A percentile compares a stretch with the other conserved stretches of the same genome.
phyloP scores from a whole-genome alignment of 2,888 invertebrate genomes.

The Tigriopus californicus region DNA sequence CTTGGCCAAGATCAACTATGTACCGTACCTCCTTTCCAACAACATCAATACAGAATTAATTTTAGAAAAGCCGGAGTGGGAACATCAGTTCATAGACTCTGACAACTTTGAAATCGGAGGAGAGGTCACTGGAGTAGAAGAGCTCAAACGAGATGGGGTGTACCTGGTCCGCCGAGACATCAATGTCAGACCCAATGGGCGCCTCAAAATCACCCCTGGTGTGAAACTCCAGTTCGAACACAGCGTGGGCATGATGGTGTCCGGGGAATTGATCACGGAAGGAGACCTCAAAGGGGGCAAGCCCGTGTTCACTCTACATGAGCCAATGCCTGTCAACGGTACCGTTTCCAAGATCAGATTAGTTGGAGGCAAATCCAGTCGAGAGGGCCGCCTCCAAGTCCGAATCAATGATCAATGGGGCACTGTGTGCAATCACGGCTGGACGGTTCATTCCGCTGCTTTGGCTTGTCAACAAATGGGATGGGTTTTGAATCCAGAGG shows the following conservation, averaged over 20 bases:
- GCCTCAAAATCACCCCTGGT: constrained; percentile 66
- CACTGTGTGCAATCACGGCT: constrained; percentile 88
- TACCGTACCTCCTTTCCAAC: constrained; percentile 74
- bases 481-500: constrained; percentile 69
- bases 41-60: constrained; percentile 38
- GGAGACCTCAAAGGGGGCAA: constrained; percentile 20
- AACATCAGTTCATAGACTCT: constrained; percentile 53
- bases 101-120: constrained; percentile 60
- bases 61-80: constrained; percentile 37
- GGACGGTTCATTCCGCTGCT: constrained; percentile 78
- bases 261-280: constrained; percentile 54
- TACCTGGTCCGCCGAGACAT: constrained; percentile 86
- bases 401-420: constrained; percentile 77
- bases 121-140: constrained; percentile 77
- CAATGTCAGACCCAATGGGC: constrained; percentile 78
- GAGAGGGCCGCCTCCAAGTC: constrained; percentile 32
- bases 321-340: not conserved
- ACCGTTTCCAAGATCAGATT: not conserved
- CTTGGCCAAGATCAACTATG: constrained; percentile 70
- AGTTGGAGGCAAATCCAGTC: constrained; percentile 3
- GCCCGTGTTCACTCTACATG: constrained; percentile 11
- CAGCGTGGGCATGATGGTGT: constrained; percentile 65
- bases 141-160: constrained; percentile 47
- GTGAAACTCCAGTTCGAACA: constrained; percentile 73
- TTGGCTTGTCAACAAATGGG: constrained; percentile 89